phyloP scores from a whole-genome alignment of 2,113 vertebrate genomes.

The Arothron firmamentum region DNA sequence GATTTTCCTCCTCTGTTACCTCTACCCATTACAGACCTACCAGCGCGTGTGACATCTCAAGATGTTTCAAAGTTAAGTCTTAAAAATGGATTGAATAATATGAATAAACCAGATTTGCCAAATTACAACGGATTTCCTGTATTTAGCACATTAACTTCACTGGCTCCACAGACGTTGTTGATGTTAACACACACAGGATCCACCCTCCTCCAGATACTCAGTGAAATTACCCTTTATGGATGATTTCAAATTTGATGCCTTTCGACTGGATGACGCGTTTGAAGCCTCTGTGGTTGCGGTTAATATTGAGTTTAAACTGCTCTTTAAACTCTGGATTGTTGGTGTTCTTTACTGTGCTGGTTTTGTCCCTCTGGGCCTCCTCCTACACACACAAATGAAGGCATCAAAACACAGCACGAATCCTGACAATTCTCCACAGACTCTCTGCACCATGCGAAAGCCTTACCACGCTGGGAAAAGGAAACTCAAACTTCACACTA shows the following conservation, averaged over 20 bases:
- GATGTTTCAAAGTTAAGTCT: neutral
- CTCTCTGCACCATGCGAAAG: neutral
- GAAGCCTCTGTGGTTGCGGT: conserved; percentile 80
- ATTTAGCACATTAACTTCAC: neutral
- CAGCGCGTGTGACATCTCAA: too few species aligned
- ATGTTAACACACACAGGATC: too few species aligned
- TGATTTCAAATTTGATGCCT: conserved; percentile 89
- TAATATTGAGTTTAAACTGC: conserved; percentile 85
- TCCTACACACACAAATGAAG: conserved; percentile 71
- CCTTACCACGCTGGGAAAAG: conserved; percentile 84
- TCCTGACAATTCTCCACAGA: neutral
- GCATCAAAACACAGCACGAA: conserved; percentile 10
- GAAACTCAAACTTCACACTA: conserved; percentile 90
- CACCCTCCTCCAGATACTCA: neutral
- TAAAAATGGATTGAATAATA: too few species aligned
- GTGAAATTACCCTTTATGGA: conserved; percentile 87
- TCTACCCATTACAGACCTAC: too few species aligned
- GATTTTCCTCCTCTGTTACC: too few species aligned
- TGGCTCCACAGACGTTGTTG: too few species aligned
- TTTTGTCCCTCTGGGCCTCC: conserved; percentile 89
- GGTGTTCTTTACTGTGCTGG: conserved; percentile 78
- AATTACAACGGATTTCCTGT: neutral
- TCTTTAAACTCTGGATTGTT: conserved; percentile 88
- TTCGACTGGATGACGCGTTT: conserved; percentile 84
- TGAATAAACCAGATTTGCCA: too few species aligned